Base-by-base conservation (phyloP, 2,113 vertebrate species). In the Ancistrus triradiatus region DNA sequence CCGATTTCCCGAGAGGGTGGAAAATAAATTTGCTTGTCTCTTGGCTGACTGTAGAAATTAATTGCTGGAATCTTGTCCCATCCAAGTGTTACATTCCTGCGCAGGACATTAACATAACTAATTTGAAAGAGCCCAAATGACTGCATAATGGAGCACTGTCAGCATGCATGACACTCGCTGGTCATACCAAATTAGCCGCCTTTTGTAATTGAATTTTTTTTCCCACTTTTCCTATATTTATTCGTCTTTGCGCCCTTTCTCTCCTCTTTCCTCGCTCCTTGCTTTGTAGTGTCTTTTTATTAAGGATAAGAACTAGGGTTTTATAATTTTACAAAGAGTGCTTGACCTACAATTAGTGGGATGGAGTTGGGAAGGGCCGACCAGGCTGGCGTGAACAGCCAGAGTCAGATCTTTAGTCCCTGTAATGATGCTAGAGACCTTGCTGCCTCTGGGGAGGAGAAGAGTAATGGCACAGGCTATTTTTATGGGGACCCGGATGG, bases 91-190 rank as follows among this genome's bases (percentile, higher is more conserved):
- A 96, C 94, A 97, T 97, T 97, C 93, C 94, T 92, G 93, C 90
- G 92, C 93, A 98, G 95, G 94, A 98, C 95, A 98, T 98, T 98
- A 98, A 98, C 96, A 98, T 98, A 98, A 97, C 94, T 98, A 98
- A 98, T 98, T 98, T 97, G 93, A 98, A 98, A 95, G 93, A 96
- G 85, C 93, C 94, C 94, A 97, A 95, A 97, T 97, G 95, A 94
- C 92, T 98, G 91, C 90, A 97, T 97, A 98, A 98, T 98, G 95
- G 94, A 95, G 90, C 90, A 90, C 92, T 94, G 93, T 95, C 94
- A 95, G 88, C 89, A 88, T 89, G 91, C 90, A 88, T 95, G 94
- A 95, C 94, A 97, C 93, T 97, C 88, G 90, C 91, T 93, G 96
- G 94, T 97, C 94, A 97, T 96, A 97, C 90, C 93, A 98, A 98